A percentile compares a stretch with the other conserved stretches of the same genome.
Conservation (phyloP, 2,113 vertebrate species). For the Macrotus californicus region DNA sequence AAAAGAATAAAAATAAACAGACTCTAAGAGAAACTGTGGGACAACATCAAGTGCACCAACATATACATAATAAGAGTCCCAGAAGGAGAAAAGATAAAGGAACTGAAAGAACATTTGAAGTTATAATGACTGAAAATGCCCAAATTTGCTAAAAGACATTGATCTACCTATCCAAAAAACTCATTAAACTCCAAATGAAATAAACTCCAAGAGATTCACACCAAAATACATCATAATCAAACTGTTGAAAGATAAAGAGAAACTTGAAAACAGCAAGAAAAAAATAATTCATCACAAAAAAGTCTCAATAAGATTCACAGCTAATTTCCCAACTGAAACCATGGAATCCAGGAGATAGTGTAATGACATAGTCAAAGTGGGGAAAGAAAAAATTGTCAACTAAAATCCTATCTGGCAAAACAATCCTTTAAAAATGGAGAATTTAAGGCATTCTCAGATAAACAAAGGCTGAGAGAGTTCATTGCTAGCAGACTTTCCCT, state of each 20-base stretch:
- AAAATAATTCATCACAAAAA: not conserved
- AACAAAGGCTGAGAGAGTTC: too few relatives aligned
- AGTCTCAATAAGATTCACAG: not conserved
- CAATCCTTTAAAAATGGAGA: too few relatives aligned
- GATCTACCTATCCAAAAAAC: not conserved
- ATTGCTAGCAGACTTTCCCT: too few relatives aligned
- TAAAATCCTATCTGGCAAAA: too few relatives aligned
- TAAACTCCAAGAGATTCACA: not conserved
- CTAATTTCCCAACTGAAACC: not conserved
- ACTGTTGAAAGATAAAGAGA: not conserved
- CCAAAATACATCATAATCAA: not conserved
- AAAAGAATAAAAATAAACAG: not conserved
- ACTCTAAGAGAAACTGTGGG: not conserved
- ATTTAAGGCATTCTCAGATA: too few relatives aligned
- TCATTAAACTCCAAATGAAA: not conserved
- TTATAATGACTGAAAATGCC: not conserved
- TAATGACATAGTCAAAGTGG: not conserved
- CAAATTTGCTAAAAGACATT: not conserved
- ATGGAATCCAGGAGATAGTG: not conserved
- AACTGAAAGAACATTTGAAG: not conserved
- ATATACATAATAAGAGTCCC: not conserved
- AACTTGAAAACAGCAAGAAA: not conserved
- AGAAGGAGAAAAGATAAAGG: not conserved
- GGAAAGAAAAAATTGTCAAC: too few relatives aligned
- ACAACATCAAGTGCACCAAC: not conserved